These are phyloP conservation scores for Cryptops parisi DNA, from an alignment of 2,888 invertebrate species.

Conservation along the genomic window DNA sequence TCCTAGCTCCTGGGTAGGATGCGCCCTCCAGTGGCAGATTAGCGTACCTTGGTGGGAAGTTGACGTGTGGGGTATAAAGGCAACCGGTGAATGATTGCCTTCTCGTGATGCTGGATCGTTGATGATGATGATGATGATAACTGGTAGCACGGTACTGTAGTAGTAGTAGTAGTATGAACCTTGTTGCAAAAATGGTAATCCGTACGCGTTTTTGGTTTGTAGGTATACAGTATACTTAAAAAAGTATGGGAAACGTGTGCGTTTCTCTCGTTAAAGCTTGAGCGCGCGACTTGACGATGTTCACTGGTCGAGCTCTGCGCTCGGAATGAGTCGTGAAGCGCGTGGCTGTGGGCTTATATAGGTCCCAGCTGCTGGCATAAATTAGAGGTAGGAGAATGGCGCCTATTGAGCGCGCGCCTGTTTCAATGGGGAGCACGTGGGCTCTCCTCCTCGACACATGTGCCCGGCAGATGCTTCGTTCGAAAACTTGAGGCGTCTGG, in stretches of 20 bases:
- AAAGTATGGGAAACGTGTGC: too few relatives aligned
- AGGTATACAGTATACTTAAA: too few relatives aligned
- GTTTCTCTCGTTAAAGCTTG: too few relatives aligned
- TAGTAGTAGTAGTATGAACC: not conserved
- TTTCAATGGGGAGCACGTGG: slow-evolving; percentile 13
- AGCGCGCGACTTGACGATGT: too few relatives aligned
- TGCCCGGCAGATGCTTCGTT: slow-evolving; percentile 9
- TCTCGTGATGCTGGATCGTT: too few relatives aligned
- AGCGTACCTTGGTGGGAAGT: slow-evolving; percentile 2
- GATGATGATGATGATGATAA: too few relatives aligned
- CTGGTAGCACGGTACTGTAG: too few relatives aligned
- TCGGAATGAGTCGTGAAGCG: slow-evolving; percentile 10
- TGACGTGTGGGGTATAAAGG: not conserved
- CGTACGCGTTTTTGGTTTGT: too few relatives aligned
- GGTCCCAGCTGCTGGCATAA: slow-evolving; percentile 13
- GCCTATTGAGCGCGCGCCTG: slow-evolving; percentile 10
- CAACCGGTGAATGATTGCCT: not conserved
- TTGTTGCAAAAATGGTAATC: not conserved
- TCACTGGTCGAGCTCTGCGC: not conserved
- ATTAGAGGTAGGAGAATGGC: slow-evolving; percentile 13
- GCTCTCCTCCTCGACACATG: slow-evolving; percentile 6
- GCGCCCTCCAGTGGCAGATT: slow-evolving; percentile 3
- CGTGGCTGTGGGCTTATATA: slow-evolving; percentile 13
- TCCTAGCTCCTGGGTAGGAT: not conserved
- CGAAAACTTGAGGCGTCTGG: too few relatives aligned